Evolutionary conservation across 2,888 invertebrate genomes (phyloP), one percentile per base, ranked within the genome.

Genomic region (Pristionchus arcanus): DNA sequence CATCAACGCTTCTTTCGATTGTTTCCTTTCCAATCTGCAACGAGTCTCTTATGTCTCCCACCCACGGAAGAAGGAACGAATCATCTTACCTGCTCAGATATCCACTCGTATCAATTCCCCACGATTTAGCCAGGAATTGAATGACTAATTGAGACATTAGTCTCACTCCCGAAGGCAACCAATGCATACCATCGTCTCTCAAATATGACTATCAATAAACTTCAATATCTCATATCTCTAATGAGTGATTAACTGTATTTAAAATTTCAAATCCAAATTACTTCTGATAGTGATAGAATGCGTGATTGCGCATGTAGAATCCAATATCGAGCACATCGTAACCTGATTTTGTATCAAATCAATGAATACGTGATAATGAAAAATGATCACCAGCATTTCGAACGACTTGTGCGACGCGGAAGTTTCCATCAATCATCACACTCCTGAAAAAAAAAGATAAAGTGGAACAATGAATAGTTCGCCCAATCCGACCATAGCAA

Each of bases 251-350:
- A 59, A 19, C 19, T 21, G 7, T 21, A 83, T 5, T n/a, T n/a
- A n/a, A n/a, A n/a, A n/a, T n/a, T n/a, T 34, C 53, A 83, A 28
- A 83, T 25, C 53, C 16, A 28, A 42, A 42, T 68, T 68, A 87
- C 87, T 87, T 87, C 34, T 87, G 87, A 31, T 87, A 87, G 49
- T 87, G 63, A 25, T 91, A 90, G 87, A 90, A 90, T 49, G 74
- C 90, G 55, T 92, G 91, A 3, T 90, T 81, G 25, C 92, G 83
- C 66, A 91, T 68, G 83, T 91, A 91, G 89, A 92, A 93, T 0
- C 90, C 90, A 0, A 93, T 21, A 84, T 93, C 92, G 21, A 93
- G 86, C 3, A 93, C 92, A 74, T 93, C 92, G 74, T 91, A 93
- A 34, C 92, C 92, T 81, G 25, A 81, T n/a, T 15, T 42, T 42